A percentile compares a stretch with the other conserved stretches of the same genome.
Conservation (phyloP, 2,888 invertebrate species). For the Gryllus longicercus region DNA sequence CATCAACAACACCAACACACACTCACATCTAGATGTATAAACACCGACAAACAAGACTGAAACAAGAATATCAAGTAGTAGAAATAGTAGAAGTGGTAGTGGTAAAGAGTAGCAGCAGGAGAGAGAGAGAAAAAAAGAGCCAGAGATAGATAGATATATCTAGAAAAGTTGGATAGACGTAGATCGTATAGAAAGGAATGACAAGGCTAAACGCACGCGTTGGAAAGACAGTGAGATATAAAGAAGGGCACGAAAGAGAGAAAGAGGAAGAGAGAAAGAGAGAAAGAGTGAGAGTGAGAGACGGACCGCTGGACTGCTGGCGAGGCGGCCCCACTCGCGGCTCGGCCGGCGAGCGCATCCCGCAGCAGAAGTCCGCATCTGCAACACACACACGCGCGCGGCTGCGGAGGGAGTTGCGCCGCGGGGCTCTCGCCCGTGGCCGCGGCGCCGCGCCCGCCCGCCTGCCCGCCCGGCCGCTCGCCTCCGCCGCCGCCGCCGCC, state of each 20-base stretch:
- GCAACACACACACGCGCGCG: constrained; percentile 53
- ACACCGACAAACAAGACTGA: constrained; percentile 24
- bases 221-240: background rate
- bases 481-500: too few species aligned
- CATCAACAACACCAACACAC: constrained; percentile 35
- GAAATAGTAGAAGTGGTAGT: background rate
- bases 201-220: background rate
- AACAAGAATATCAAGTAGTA: background rate
- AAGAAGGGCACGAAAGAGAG: background rate
- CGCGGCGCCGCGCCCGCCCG: too few species aligned
- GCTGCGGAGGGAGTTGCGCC: background rate
- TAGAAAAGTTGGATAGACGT: background rate
- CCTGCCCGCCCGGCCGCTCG: too few species aligned
- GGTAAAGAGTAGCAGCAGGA: background rate
- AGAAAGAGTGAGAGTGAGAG: constrained; percentile 18
- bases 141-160: background rate
- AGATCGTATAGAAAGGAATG: too few species aligned
- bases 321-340: constrained; percentile 29
- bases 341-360: constrained; percentile 66
- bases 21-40: constrained; percentile 33
- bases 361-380: constrained; percentile 89
- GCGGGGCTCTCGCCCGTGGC: too few species aligned
- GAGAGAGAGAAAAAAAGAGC: background rate
- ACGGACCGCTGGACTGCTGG: constrained; percentile 35
- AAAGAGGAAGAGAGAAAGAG: constrained; percentile 25